These are phyloP conservation scores for Belgica antarctica DNA, from an alignment of 2,888 invertebrate genomes.

Conservation along the genomic window DNA sequence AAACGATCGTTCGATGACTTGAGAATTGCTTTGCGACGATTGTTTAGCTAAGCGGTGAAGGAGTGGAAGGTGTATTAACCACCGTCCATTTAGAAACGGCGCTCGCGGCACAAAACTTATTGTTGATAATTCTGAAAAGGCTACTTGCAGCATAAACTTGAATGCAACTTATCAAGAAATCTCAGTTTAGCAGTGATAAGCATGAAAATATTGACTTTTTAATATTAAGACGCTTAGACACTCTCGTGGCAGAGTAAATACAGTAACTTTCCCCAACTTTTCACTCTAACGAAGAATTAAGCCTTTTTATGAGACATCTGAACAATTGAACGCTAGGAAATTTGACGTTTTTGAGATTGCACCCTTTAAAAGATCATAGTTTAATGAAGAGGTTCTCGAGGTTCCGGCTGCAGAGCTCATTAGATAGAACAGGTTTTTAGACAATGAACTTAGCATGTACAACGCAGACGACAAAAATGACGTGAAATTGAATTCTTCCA, in stretches of 20 bases:
- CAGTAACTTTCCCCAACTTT: background rate
- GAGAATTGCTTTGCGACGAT: too few relatives aligned
- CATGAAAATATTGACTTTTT: too few relatives aligned
- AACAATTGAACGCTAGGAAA: background rate
- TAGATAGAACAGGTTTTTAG: constrained; percentile 15
- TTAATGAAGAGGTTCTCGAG: too few relatives aligned
- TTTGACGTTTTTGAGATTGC: constrained; percentile 1
- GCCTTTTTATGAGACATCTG: background rate
- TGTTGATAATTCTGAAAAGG: too few relatives aligned
- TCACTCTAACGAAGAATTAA: background rate
- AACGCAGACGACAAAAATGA: background rate
- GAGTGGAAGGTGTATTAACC: too few relatives aligned
- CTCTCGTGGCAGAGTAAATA: too few relatives aligned
- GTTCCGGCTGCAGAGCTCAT: background rate
- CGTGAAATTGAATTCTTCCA: constrained; percentile 1
- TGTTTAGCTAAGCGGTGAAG: too few relatives aligned
- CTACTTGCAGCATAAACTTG: too few relatives aligned
- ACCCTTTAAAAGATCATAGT: background rate
- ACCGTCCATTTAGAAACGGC: too few relatives aligned
- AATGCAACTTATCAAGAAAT: background rate
- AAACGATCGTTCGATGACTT: too few relatives aligned
- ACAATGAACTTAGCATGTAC: background rate
- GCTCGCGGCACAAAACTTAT: background rate
- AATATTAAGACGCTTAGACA: too few relatives aligned
- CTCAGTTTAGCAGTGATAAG: background rate